phyloP scores from a whole-genome alignment of 2,797 vertebrate genomes.

The Gallirallus australis region DNA sequence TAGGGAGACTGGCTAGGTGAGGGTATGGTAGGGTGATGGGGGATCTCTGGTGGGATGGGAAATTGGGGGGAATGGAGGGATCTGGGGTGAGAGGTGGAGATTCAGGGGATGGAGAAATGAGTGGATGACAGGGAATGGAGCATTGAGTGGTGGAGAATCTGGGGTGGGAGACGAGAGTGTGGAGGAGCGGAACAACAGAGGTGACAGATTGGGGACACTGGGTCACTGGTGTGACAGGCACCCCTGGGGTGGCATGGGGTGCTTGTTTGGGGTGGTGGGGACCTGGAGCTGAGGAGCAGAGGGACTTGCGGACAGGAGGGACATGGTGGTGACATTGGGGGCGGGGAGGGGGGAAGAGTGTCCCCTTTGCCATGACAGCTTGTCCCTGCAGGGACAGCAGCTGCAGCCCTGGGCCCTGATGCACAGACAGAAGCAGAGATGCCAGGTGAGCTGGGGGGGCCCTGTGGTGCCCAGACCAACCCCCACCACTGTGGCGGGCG shows the following conservation, averaged over 20 bases:
- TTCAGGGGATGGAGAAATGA: rapidly evolving
- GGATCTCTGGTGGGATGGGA: not conserved
- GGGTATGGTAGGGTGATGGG: not conserved
- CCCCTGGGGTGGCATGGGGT: not conserved
- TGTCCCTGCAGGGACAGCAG: slow-evolving; percentile 7
- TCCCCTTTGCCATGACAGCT: not conserved
- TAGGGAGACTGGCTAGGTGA: not conserved
- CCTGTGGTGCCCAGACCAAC: not conserved
- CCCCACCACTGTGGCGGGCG: not conserved
- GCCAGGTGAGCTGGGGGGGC: slow-evolving; percentile 39
- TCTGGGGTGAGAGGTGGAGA: not conserved
- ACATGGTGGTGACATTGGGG: not conserved
- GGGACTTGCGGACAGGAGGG: not conserved
- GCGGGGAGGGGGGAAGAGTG: rapidly evolving
- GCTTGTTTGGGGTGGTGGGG: not conserved
- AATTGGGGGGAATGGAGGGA: no score
- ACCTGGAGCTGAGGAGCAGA: not conserved
- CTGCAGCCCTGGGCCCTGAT: not conserved
- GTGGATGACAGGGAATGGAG: not conserved
- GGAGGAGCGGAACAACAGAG: not conserved
- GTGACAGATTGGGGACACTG: not conserved
- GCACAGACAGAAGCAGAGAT: not conserved
- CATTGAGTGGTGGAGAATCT: not conserved
- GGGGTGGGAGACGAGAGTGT: not conserved
- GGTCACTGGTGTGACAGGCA: not conserved